These are phyloP conservation scores for Calephelis virginiensis DNA, from an alignment of 1,140 invertebrate species.

Conservation along the genomic window DNA sequence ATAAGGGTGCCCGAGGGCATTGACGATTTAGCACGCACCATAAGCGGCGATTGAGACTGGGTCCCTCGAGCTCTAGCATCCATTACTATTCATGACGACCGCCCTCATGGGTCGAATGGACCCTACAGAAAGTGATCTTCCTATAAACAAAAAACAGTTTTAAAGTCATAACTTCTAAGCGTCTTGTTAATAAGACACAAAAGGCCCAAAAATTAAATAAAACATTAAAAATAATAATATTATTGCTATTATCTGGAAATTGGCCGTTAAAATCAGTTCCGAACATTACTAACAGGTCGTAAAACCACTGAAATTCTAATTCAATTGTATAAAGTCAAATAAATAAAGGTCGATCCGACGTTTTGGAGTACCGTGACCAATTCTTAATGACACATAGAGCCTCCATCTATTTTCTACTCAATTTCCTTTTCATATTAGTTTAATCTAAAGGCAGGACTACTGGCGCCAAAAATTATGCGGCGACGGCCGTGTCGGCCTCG, in stretches of 20 bases:
- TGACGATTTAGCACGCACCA: slow-evolving; percentile 75
- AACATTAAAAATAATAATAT: slow-evolving; percentile 36
- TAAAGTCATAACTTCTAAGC: slow-evolving; percentile 1
- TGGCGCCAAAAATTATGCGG: slow-evolving; percentile 78
- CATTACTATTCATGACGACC: slow-evolving; percentile 72
- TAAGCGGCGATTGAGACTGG: slow-evolving; percentile 53
- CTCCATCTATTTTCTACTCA: slow-evolving; percentile 75
- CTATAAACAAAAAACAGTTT: slow-evolving; percentile 18
- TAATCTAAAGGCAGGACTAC: slow-evolving; percentile 76
- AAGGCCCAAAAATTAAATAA: slow-evolving; percentile 16
- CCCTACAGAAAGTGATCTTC: slow-evolving; percentile 35
- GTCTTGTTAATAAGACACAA: slow-evolving; percentile 8
- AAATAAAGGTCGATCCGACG: slow-evolving; percentile 59
- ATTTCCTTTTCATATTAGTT: slow-evolving; percentile 79
- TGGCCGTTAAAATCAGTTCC: slow-evolving; percentile 61
- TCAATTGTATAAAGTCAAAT: slow-evolving; percentile 74
- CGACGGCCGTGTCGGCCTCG: slow-evolving; percentile 68
- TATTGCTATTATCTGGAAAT: slow-evolving; percentile 68
- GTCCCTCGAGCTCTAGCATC: slow-evolving; percentile 57
- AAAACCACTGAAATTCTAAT: slow-evolving; percentile 71
- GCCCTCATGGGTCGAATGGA: slow-evolving; percentile 54
- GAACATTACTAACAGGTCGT: slow-evolving; percentile 65
- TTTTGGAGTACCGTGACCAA: slow-evolving; percentile 61
- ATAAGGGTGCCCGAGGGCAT: slow-evolving; percentile 54
- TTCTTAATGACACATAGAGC: slow-evolving; percentile 73